These are phyloP conservation scores for Eilema griseolum DNA, from an alignment of 2,888 invertebrate genomes.

Conservation along the genomic window DNA sequence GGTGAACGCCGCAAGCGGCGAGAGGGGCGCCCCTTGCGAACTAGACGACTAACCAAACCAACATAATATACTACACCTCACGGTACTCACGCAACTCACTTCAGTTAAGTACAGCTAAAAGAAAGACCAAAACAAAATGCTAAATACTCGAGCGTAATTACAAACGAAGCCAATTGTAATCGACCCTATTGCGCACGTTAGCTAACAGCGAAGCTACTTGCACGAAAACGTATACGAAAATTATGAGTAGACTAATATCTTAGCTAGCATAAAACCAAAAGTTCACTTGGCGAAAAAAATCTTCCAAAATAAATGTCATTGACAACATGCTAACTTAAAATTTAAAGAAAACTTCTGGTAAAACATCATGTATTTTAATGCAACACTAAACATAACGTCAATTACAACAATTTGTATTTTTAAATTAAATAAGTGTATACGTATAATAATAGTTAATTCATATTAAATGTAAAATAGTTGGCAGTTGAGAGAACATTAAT, in stretches of 20 bases:
- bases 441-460: slow-evolving; percentile 55
- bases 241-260: slow-evolving; percentile 44
- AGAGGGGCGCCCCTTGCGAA: slow-evolving; percentile 71
- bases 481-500: slow-evolving; percentile 70
- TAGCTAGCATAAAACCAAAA: slow-evolving; percentile 56
- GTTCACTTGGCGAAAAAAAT: slow-evolving; percentile 67
- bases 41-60: slow-evolving; percentile 85
- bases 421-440: slow-evolving; percentile 65
- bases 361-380: slow-evolving; percentile 81
- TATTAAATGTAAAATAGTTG: slow-evolving; percentile 70
- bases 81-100: slow-evolving; percentile 61
- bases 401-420: slow-evolving; percentile 69
- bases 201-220: slow-evolving; percentile 73
- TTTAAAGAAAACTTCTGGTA: slow-evolving; percentile 65
- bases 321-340: slow-evolving; percentile 69
- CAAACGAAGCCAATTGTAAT: slow-evolving; percentile 39
- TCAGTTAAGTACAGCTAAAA: slow-evolving; percentile 54
- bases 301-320: slow-evolving; percentile 86
- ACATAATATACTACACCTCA: slow-evolving; percentile 74
- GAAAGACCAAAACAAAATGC: slow-evolving; percentile 65
- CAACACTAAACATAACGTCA: slow-evolving; percentile 80
- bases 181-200: slow-evolving; percentile 47
- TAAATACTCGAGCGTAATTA: slow-evolving; percentile 48
- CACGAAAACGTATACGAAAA: slow-evolving; percentile 71
- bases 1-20: slow-evolving; percentile 77